Evolutionary conservation across 2,888 invertebrate genomes (phyloP), one percentile per base, ranked within the genome.

Genomic region (Octodonta nipae): DNA sequence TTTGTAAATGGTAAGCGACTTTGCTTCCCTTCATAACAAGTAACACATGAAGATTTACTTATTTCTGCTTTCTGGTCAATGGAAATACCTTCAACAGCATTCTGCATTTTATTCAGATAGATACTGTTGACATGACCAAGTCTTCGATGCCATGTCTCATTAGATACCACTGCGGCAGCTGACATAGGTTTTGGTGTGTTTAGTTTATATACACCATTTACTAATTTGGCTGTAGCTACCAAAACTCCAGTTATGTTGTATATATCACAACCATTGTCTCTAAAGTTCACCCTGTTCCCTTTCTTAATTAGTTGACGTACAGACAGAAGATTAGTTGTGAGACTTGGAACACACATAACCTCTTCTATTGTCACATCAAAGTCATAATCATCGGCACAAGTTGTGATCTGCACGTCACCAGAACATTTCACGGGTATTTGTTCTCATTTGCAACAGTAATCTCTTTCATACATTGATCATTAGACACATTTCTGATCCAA

Each of bases 191-290:
- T 11, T 10, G 15, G 10, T 13, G 24, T 28, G 27, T 44, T 42
- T 24, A 47, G 22, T 32, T 36, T 45, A 25, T 45, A 48, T 8
- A 48, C 43, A 35, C 36, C 33, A 32, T 45, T 33, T 6, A 28
- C 29, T 30, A 43, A 35, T 14, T 8, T 11, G 8, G 43, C 46
- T 28, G 36, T 38, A 25, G 40, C 46, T 20, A 46, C 22, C 12
- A 44, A 25, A 5, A 6, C 4, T 10, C 34, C 17, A n/a, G 35
- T 20, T 10, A 11, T 37, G 30, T 46, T 43, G 27, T 34, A 42
- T 26, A 46, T 42, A 13, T 40, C 16, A 29, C 43, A 46, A n/a
- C 41, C 30, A n/a, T 36, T 20, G 17, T 28, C 29, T 14, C 31
- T 26, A 30, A 47, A 47, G 7, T 17, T 30, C 5, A 45, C 43